A percentile compares a stretch with the other conserved stretches of the same genome.
phyloP scores from a whole-genome alignment of 1,140 invertebrate genomes.

The Acromyrmex heyeri region DNA sequence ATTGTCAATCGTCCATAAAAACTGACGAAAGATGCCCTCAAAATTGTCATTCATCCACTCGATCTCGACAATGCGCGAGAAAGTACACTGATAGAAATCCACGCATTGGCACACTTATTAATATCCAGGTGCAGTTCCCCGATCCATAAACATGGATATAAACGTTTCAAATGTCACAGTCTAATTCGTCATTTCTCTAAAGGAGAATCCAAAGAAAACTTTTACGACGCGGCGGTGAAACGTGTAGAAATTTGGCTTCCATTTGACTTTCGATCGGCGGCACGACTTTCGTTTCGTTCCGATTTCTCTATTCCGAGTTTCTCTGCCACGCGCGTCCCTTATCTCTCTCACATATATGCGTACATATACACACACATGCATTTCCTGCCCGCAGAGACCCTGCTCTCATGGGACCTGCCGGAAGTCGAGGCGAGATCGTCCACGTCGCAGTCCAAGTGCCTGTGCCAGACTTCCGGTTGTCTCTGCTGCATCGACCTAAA shows the following conservation, averaged over 20 bases:
- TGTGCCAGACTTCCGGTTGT: constrained; percentile 84
- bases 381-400: constrained; percentile 76
- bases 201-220: constrained; percentile 43
- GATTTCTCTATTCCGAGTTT: constrained; percentile 76
- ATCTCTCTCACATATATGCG: not conserved
- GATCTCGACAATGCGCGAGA: constrained; percentile 56
- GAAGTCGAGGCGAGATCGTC: constrained; percentile 80
- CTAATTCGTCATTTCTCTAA: constrained; percentile 31
- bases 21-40: not conserved
- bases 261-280: constrained; percentile 70
- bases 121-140: not conserved
- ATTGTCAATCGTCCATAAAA: not conserved
- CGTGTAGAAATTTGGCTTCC: constrained; percentile 63
- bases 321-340: constrained; percentile 64
- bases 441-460: constrained; percentile 83
- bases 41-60: constrained; percentile 13
- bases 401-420: constrained; percentile 82
- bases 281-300: constrained; percentile 73
- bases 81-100: constrained; percentile 51
- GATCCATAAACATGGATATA: constrained; percentile 5
- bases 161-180: constrained; percentile 36
- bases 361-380: not conserved
- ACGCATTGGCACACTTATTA: constrained; percentile 57
- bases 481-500: constrained; percentile 86
- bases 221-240: constrained; percentile 50